phyloP scores from a whole-genome alignment of 2,797 vertebrate species.

The Leptatherina wallacei region DNA sequence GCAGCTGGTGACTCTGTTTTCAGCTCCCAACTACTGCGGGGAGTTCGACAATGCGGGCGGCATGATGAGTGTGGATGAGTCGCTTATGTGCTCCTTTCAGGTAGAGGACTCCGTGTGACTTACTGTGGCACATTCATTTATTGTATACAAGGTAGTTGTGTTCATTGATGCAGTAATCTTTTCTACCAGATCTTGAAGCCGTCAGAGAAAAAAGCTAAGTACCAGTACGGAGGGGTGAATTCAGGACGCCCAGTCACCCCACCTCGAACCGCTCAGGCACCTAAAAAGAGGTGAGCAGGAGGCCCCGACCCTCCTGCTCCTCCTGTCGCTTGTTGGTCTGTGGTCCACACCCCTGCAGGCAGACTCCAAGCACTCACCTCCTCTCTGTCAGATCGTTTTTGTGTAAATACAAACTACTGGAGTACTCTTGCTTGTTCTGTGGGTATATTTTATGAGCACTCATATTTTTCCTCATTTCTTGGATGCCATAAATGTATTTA shows the following conservation, averaged over 20 bases:
- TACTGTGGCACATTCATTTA: not conserved
- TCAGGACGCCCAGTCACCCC: constrained; percentile 92
- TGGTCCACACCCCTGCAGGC: constrained; percentile 48
- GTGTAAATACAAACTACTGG: constrained; percentile 62
- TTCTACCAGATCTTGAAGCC: constrained; percentile 89
- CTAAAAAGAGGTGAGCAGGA: constrained; percentile 91
- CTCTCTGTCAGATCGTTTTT: constrained; percentile 63
- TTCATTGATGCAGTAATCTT: not conserved
- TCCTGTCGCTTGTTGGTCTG: constrained; percentile 27
- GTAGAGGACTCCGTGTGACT: constrained; percentile 62
- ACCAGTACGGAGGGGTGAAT: constrained; percentile 93
- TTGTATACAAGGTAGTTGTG: not conserved
- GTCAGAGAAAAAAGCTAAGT: constrained; percentile 96
- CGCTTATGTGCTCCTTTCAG: constrained; percentile 96
- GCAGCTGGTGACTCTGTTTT: constrained; percentile 94
- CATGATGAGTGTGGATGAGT: constrained; percentile 97
- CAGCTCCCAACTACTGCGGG: constrained; percentile 93
- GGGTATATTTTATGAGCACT: constrained; percentile 70
- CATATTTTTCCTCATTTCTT: constrained; percentile 39
- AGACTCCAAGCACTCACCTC: constrained; percentile 66
- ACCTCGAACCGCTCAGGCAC: constrained; percentile 91
- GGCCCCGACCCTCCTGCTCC: constrained; percentile 40
- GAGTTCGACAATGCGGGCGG: constrained; percentile 96
- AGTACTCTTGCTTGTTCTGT: constrained; percentile 70
- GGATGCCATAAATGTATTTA: constrained; percentile 54